Evolutionary conservation across 2,797 vertebrate genomes (phyloP).

Genomic region (Danio kyathit): DNA sequence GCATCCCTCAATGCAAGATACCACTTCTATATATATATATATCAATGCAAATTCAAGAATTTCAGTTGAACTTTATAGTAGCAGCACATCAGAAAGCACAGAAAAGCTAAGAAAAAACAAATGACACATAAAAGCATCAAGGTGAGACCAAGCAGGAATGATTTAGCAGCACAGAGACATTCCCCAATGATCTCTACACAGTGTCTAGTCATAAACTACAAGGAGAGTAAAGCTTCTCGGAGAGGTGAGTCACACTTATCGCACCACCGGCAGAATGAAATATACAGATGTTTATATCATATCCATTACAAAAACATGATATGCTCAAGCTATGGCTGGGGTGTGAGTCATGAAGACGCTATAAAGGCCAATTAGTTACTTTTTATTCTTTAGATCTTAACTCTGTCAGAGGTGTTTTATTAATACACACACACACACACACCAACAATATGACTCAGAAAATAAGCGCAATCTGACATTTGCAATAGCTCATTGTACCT

Average conservation of each 20-base stretch:
- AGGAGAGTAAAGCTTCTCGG: not conserved
- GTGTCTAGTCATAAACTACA: conserved; percentile 5
- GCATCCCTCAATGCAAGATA: too few species aligned
- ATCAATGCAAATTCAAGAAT: too few species aligned
- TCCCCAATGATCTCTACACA: conserved; percentile 7
- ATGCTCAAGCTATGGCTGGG: not conserved
- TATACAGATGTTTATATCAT: not conserved
- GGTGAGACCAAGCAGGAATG: conserved; percentile 3
- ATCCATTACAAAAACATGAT: conserved; percentile 4
- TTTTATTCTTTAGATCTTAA: not conserved
- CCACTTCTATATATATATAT: too few species aligned
- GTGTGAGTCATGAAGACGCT: conserved; percentile 1
- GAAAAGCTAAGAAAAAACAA: not conserved
- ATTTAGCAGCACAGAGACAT: conserved; percentile 6
- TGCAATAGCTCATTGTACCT: not conserved
- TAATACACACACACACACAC: not conserved
- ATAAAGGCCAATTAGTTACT: not conserved
- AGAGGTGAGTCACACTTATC: conserved; percentile 31
- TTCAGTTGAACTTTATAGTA: too few species aligned
- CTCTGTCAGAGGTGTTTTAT: not conserved
- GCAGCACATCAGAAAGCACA: not conserved
- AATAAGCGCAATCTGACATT: not conserved
- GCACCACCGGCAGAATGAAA: not conserved
- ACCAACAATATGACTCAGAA: too few species aligned
- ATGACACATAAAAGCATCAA: conserved; percentile 1